These are phyloP conservation scores for Melanotaenia maccullochi DNA, from an alignment of 2,797 vertebrate species.

Conservation along the genomic window DNA sequence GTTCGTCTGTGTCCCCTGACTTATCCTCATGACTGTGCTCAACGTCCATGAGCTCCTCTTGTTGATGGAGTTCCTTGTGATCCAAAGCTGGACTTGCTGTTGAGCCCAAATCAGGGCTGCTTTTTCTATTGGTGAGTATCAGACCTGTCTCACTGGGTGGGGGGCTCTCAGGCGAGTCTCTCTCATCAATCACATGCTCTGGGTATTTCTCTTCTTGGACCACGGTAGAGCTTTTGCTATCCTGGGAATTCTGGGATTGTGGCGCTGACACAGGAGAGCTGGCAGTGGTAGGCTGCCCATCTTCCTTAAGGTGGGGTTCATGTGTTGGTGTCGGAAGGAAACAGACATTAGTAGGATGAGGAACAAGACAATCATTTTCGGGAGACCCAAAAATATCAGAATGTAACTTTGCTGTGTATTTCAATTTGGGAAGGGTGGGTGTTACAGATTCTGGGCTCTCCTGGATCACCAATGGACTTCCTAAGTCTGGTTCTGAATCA, in stretches of 20 bases:
- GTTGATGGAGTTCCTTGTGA: slow-evolving; percentile 64
- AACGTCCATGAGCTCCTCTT: slow-evolving; percentile 71
- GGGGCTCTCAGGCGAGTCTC: slow-evolving; percentile 86
- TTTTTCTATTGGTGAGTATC: slow-evolving; percentile 45
- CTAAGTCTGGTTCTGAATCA: slow-evolving; percentile 76
- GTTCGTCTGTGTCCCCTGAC: slow-evolving; percentile 27
- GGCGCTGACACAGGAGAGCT: slow-evolving; percentile 28
- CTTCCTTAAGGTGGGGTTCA: slow-evolving; percentile 44
- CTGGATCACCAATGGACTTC: slow-evolving; percentile 79
- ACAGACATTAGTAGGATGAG: slow-evolving; percentile 35
- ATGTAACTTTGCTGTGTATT: slow-evolving; percentile 51
- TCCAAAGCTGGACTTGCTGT: slow-evolving; percentile 38
- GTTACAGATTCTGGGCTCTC: slow-evolving; percentile 76
- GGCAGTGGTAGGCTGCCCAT: slow-evolving; percentile 3
- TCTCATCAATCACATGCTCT: slow-evolving; percentile 85
- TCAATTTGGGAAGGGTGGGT: slow-evolving; percentile 76
- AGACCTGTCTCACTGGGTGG: slow-evolving; percentile 79
- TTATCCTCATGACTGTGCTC: slow-evolving; percentile 35
- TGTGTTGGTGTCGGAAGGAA: slow-evolving; percentile 44
- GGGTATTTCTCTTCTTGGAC: slow-evolving; percentile 76
- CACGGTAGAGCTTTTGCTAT: slow-evolving; percentile 19
- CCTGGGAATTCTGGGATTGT: slow-evolving; percentile 21
- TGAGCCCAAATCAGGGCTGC: slow-evolving; percentile 41
- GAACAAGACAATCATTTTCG: slow-evolving; percentile 44
- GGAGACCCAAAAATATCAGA: slow-evolving; percentile 46